phyloP scores from a whole-genome alignment of 2,113 vertebrate species.

The Narcine bancroftii region DNA sequence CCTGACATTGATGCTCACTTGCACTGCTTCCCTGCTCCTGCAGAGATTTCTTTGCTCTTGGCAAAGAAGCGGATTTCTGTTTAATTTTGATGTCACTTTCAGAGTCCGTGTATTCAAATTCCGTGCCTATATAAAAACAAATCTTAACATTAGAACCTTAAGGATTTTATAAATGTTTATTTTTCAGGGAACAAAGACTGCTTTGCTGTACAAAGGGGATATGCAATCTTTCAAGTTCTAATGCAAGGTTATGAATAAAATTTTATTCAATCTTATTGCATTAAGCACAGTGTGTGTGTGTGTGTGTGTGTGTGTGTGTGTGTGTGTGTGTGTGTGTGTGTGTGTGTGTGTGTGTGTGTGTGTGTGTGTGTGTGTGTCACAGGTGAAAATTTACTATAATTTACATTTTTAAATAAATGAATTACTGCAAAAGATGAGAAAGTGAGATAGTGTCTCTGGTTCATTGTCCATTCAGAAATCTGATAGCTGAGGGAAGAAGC shows the following conservation, averaged over 20 bases:
- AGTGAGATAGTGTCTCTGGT: too few relatives aligned
- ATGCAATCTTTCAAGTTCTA: neutral
- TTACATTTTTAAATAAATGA: too few relatives aligned
- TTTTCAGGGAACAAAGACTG: too few relatives aligned
- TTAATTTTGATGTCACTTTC: constrained; percentile 77
- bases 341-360: too few relatives aligned
- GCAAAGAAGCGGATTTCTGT: constrained; percentile 70
- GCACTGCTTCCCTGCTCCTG: constrained; percentile 55
- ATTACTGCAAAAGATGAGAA: too few relatives aligned
- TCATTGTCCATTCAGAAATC: too few relatives aligned
- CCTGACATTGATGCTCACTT: constrained; percentile 52
- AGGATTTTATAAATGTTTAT: neutral
- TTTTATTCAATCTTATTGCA: neutral
- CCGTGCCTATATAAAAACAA: constrained; percentile 60
- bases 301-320: too few relatives aligned
- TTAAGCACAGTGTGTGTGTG: too few relatives aligned
- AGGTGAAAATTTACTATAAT: too few relatives aligned
- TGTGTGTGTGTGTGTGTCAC: too few relatives aligned
- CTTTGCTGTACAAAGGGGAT: neutral
- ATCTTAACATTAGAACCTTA: neutral
- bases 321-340: too few relatives aligned
- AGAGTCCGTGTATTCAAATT: constrained; percentile 86
- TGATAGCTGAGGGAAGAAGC: too few relatives aligned
- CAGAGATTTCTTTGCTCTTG: constrained; percentile 73
- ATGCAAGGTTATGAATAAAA: neutral